Base-by-base conservation (phyloP, 2,888 invertebrate genomes). In the Morpho deidamia region DNA sequence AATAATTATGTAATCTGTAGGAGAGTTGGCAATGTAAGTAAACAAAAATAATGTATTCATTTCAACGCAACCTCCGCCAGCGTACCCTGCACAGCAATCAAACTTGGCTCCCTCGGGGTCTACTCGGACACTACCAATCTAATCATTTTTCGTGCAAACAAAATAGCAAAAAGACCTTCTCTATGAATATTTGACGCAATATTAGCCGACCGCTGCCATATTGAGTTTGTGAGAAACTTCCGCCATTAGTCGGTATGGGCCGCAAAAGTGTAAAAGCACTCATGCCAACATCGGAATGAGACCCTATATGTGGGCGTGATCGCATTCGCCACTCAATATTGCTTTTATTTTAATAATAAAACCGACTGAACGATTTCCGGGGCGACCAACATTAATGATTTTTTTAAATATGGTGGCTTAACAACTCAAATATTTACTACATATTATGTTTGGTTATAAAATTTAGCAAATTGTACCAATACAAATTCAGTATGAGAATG, bases 101-200 rank as follows among this genome's bases (percentile, higher is more conserved):
- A 88, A 88, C 83, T 88, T 87, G 65, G 59, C 72, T 83, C 86
- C 84, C 84, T 44, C 41, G 40, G 81, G 74, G 82, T 62, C 61
- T 59, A 58, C 65, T 70, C 73, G 67, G 70, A 73, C 77, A 76
- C 78, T 78, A 75, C 74, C 80, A 74, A 81, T 76, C 81, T 86
- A 85, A 87, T 87, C 75, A 86, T 88, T 87, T 87, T 87, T 86
- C 77, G 76, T 75, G 69, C 73, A 71, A 71, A 74, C 76, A 72
- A 72, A 73, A 75, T 69, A 77, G 76, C 76, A 66, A 73, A 78
- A 78, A 78, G 74, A 78, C 78, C 75, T 74, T 70, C 52, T 74
- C 79, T 74, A 82, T 85, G 83, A 82, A 86, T 86, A 83, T 85
- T 85, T 83, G 75, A 80, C 72, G 72, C 71, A 70, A 74, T 83